phyloP scores from a whole-genome alignment of 2,888 invertebrate species.

The Nycteola revayana region DNA sequence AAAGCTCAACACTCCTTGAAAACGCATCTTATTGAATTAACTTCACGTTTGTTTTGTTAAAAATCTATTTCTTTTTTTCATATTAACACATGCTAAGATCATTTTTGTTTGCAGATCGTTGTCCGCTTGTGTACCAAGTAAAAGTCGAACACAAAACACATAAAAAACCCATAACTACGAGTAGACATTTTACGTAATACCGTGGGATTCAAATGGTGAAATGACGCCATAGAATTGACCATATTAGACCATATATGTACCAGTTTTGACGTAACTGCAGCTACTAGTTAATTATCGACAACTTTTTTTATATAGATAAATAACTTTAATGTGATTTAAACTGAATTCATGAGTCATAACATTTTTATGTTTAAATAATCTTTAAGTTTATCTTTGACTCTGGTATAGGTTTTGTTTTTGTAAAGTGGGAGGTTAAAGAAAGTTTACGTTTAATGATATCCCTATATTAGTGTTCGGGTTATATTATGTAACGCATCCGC shows the following conservation, averaged over 20 bases:
- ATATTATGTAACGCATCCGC: slow-evolving; percentile 12
- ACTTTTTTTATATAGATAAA: slow-evolving; percentile 22
- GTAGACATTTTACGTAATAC: slow-evolving; percentile 42
- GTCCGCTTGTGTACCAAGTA: slow-evolving; percentile 15
- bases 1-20: too few species aligned
- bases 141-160: slow-evolving; percentile 22
- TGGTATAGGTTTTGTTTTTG: slow-evolving; percentile 19
- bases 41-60: not conserved
- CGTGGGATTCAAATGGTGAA: slow-evolving; percentile 47
- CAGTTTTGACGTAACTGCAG: slow-evolving; percentile 22
- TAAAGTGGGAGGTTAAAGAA: slow-evolving; percentile 34
- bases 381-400: slow-evolving; percentile 15
- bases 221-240: slow-evolving; percentile 27
- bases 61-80: slow-evolving; percentile 17
- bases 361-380: slow-evolving; percentile 29
- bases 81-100: slow-evolving; percentile 20
- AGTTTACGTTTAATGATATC: slow-evolving; percentile 22
- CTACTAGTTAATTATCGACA: slow-evolving; percentile 25
- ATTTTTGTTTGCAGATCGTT: slow-evolving; percentile 29
- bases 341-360: slow-evolving; percentile 22
- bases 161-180: slow-evolving; percentile 15
- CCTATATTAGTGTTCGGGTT: slow-evolving; percentile 28
- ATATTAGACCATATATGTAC: slow-evolving; percentile 33
- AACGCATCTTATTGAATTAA: too few species aligned
- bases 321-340: slow-evolving; percentile 29